Evolutionary conservation across 2,113 vertebrate species (phyloP), one percentile per base, ranked within the genome.

Genomic region (Sardina pilchardus): DNA sequence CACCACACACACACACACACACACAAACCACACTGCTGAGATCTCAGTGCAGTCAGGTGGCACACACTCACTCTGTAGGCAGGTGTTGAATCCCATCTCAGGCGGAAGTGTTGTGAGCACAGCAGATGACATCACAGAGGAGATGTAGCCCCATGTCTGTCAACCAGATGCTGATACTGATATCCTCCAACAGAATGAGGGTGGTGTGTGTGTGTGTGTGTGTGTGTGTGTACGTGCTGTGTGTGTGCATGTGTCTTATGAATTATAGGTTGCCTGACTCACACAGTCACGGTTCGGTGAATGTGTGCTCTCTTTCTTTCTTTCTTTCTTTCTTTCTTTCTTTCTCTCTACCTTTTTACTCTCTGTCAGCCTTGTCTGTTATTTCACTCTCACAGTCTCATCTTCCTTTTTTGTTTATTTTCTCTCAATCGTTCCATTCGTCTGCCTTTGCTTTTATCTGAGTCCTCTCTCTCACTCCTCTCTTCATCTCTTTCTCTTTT

Each of bases 141-240:
- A 47, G 45, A 47, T 47, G 45, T 47, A 12, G 8, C 10, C 1
- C 45, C 45, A 47, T 47, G 45, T 9, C 12, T 14, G 12, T 47
- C 45, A 12, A 9, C 45, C 45, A 47, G 45, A 47, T 47, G 12
- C 6, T 47, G 45, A 47, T 47, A 47, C 6, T 47, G 45, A 47
- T 42, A 42, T 47, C 45, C 45, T 12, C 45, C 10, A 0, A 12
- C 45, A 47, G 45, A 47, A 47, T 9, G 8, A 47, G 45, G 9
- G 45, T 47, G 45, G 9, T 53, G 50, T 53, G 50, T 53, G 50
- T 53, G 50, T 53, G 81, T 26, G 45, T 81, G 63, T 48, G 84
- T 87, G n/a, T 82, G 82, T 50, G 83, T 30, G 50, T 53, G 50
- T 53, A 0, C 19, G 50, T 53, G 50, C 16, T 45, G 50, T 59